Evolutionary conservation across 2,113 vertebrate genomes (phyloP).

Genomic region (Gymnogyps californianus): DNA sequence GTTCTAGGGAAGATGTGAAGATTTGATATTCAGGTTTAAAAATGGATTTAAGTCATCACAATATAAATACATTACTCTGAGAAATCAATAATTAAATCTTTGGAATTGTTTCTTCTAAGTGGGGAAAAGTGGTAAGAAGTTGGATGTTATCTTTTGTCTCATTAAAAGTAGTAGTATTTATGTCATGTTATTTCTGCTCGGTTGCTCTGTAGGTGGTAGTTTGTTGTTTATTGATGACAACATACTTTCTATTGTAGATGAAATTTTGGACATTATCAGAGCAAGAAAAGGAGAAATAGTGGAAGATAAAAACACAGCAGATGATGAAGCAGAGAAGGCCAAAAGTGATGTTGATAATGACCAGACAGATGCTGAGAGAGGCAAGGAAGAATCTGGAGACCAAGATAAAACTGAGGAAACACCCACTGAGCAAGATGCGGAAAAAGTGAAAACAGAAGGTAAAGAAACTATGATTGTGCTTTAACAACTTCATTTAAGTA

Average conservation of each 20-base stretch:
- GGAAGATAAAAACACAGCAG: constrained; percentile 77
- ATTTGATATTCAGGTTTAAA: neutral
- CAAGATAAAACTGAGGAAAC: constrained; percentile 59
- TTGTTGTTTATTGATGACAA: neutral
- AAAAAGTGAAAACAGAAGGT: constrained; percentile 76
- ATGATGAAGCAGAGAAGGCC: constrained; percentile 79
- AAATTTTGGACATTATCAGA: constrained; percentile 84
- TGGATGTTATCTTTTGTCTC: neutral
- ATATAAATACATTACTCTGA: neutral
- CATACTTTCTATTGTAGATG: constrained; percentile 69
- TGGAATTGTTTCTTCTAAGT: neutral
- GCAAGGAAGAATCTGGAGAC: constrained; percentile 57
- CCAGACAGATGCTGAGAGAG: constrained; percentile 63
- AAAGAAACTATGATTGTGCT: constrained; percentile 41
- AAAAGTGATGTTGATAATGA: constrained; percentile 73
- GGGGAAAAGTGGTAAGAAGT: neutral
- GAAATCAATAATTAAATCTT: neutral
- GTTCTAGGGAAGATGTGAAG: neutral
- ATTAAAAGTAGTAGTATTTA: neutral
- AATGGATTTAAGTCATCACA: neutral
- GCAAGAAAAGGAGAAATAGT: constrained; percentile 77
- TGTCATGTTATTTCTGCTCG: neutral
- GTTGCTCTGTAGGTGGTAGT: neutral
- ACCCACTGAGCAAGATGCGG: constrained; percentile 58
- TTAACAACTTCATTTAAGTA: neutral